Evolutionary conservation across 1,140 invertebrate species (phyloP).

Genomic region (Dryas iulia): DNA sequence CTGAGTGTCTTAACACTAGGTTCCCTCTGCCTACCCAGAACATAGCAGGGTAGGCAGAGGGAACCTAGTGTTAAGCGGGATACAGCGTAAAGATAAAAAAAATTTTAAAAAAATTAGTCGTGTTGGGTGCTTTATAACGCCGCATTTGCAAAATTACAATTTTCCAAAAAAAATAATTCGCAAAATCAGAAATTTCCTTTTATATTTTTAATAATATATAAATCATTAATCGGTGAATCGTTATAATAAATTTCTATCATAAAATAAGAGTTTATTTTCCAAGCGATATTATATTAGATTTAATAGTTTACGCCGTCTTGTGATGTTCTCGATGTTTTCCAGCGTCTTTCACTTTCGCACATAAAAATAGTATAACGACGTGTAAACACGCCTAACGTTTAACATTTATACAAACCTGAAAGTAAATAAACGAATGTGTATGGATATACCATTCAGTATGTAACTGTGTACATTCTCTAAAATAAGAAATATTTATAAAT

Average conservation of each 20-base stretch:
- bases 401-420: neutral
- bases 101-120: too few species aligned
- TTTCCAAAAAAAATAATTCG: too few species aligned
- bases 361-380: constrained; percentile 21
- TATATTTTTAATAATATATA: neutral
- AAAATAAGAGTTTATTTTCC: constrained; percentile 12
- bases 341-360: constrained; percentile 21
- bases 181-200: too few species aligned
- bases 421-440: neutral
- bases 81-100: too few species aligned
- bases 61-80: too few species aligned
- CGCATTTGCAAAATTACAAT: too few species aligned
- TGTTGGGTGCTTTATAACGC: too few species aligned
- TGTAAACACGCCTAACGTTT: neutral
- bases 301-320: constrained; percentile 16
- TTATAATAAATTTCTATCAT: constrained; percentile 15
- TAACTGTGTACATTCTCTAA: neutral
- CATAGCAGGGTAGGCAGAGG: too few species aligned
- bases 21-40: too few species aligned
- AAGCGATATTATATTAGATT: constrained; percentile 22
- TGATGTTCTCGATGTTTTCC: constrained; percentile 22
- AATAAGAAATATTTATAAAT: neutral
- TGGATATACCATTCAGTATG: too few species aligned
- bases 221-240: neutral
- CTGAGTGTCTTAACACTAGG: too few species aligned